Base-by-base conservation (phyloP, 2,888 invertebrate species). In the Pristionchus maxplancki region DNA sequence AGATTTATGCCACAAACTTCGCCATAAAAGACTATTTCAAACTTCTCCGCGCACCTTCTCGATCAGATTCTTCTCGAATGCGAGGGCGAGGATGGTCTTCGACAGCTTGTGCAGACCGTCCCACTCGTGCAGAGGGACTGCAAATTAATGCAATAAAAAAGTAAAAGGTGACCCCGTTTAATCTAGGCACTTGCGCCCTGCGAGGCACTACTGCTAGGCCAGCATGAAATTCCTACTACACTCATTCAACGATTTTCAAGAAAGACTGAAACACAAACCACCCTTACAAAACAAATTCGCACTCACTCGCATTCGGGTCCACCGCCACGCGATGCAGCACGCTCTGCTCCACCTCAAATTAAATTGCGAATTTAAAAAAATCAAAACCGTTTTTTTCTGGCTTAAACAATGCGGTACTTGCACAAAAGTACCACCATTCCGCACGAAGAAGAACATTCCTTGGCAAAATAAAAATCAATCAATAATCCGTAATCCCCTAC, bases 51-150 rank as follows among this genome's bases (percentile, higher is more conserved):
- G 28, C 28, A 67, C 67, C 44, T 64, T 67, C 0, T 86, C 84
- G 44, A 86, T 48, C 20, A 78, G 31, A 0, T 53, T 11, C 53
- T 90, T 89, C 40, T 90, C 90, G 48, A 89, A 78, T 24, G 84
- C 88, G 4, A 53, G 67, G n/a, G 81, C 78, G 48, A 90, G 67
- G 37, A 90, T 88, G 13, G 81, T 48, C 88, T 89, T 89, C 1
- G 88, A 37, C 81, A 89, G 86, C 3, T 86, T 89, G 40, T 89
- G 88, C 88, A 89, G 83, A 8, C 87, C 88, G 1, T 89, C 90
- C 90, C 90, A 90, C 50, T 89, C 89, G 31, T 58, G 50, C 4
- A 81, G 20, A 34, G 34, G 20, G 1, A 90, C 89, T 88, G 87
- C 34, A 88, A 88, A 50, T 11, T 5, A 4, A 50, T 1, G 13